Evolutionary conservation across 1,140 invertebrate genomes (phyloP), one percentile per base, ranked within the genome.

Genomic region (Diachasma alloeum): DNA sequence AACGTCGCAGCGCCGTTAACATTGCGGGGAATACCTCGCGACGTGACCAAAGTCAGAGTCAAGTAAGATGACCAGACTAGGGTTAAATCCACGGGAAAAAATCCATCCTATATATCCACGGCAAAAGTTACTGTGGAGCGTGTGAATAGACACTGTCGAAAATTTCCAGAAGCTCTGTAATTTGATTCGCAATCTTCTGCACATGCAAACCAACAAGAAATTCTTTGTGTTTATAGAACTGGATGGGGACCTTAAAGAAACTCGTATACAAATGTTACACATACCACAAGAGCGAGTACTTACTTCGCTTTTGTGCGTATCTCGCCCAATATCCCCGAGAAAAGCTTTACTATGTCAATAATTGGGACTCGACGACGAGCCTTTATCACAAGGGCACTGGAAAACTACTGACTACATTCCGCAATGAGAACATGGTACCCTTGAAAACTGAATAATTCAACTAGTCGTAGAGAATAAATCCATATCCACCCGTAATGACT

Each of bases 361-460:
- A 94, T 85, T 92, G 92, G 81, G 93, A 94, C 81, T 93, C 92
- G 22, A 95, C 94, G 0, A 95, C 93, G 15, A 94, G 93, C 72
- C 87, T 95, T 24, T 94, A 93, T 79, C 91, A 93, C 78, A 91
- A 91, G 80, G 90, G 90, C 56, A 92, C 90, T 68, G 92, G 92
- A 75, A 92, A 93, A 78, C 87, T 94, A 22, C 82, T 95, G 66
- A 93, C 94, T 1, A 95, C 93, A 70, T 94, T 95, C 87, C 91
- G 93, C 39, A 94, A 94, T 88, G 93, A 94, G 82, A 94, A 94
- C 82, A 91, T 94, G 89, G 91, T 92, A 78, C 39, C 6, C 31
- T 22, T 79, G 78, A 74, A 36, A 22, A 67, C 70, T 68, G 17
- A 44, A 22, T 69, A 59, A 37, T 73, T 46, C 17, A 9, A 63